Evolutionary conservation across 35 echinoderm and acorn worm genomes (phyloP), one percentile per base, ranked within the genome.

Genomic region (Apostichopus parvimensis): DNA sequence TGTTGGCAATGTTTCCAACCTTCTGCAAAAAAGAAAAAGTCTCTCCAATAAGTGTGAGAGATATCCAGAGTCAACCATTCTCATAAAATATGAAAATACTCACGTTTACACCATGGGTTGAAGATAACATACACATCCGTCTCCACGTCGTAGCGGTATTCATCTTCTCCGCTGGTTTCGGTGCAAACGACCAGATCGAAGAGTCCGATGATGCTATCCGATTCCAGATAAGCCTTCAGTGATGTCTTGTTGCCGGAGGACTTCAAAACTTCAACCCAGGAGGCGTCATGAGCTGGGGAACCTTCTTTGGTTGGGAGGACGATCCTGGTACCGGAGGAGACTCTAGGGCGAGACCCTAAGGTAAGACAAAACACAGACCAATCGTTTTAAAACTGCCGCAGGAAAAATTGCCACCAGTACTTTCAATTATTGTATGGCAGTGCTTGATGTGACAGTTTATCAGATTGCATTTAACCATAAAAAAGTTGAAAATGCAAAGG

Each of bases 21-120:
- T 45, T 45, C 34, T 45, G 34, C 34, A 45, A 45, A 4, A n/a
- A 45, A 45, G 34, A 45, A 45, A 45, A 45, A 45, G 34, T 45
- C 34, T 45, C 34, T 45, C 34, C 34, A 45, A 45, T 45, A 45
- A 45, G 34, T 4, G 34, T 45, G 34, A 45, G 34, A 45, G 34
- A 4, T 45, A 45, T 45, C 34, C 34, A 45, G 34, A 45, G 34
- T 45, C 34, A 45, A 45, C 34, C 34, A 45, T 4, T 45, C 34
- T 45, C 34, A 45, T 45, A 4, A 3, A 45, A 45, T 45, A 45
- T 61, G 7, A 24, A 53, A 28, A 58, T 77, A 77, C 92, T 78
- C 54, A 96, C 95, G 72, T 94, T 96, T 96, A 55, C 93, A 96
- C 97, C 97, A 99, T 53, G 97, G 93, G 78, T 99, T 99, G 88